Evolutionary conservation across 2,113 vertebrate species (phyloP).

Genomic region (Corynorhinus townsendii): DNA sequence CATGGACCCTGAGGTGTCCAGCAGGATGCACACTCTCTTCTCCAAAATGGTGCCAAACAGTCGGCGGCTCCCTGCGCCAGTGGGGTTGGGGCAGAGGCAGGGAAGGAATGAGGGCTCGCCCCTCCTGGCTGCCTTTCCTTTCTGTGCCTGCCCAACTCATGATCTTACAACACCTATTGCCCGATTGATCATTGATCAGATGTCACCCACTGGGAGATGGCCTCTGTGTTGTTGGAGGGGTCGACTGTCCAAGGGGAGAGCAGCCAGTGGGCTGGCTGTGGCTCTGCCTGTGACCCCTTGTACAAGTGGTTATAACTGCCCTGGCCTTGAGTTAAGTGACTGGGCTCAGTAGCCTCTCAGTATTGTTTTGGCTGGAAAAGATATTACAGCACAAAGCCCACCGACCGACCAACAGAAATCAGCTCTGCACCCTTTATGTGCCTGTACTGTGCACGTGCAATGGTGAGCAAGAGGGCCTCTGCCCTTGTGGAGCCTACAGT

Average conservation of each 20-base stretch:
- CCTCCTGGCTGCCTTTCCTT: neutral
- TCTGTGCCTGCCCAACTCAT: neutral
- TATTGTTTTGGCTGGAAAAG: neutral
- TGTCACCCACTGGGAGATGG: neutral
- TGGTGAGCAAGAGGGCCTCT: neutral
- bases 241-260: neutral
- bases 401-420: neutral
- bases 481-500: neutral
- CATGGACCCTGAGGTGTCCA: slow-evolving; percentile 88
- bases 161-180: neutral
- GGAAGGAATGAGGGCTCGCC: neutral
- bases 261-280: accelerated
- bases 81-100: neutral
- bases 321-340: neutral
- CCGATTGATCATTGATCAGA: neutral
- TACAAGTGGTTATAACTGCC: neutral
- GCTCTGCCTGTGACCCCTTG: neutral
- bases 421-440: neutral
- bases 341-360: neutral
- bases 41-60: slow-evolving; percentile 85
- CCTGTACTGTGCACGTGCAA: accelerated
- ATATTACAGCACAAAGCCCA: neutral
- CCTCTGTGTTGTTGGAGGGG: neutral
- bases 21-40: slow-evolving; percentile 81
- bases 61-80: slow-evolving; percentile 81